A percentile compares a stretch with the other conserved stretches of the same genome.
phyloP scores from a whole-genome alignment of 1,140 invertebrate genomes.

The Pachyrhynchus sulphureomaculatus region DNA sequence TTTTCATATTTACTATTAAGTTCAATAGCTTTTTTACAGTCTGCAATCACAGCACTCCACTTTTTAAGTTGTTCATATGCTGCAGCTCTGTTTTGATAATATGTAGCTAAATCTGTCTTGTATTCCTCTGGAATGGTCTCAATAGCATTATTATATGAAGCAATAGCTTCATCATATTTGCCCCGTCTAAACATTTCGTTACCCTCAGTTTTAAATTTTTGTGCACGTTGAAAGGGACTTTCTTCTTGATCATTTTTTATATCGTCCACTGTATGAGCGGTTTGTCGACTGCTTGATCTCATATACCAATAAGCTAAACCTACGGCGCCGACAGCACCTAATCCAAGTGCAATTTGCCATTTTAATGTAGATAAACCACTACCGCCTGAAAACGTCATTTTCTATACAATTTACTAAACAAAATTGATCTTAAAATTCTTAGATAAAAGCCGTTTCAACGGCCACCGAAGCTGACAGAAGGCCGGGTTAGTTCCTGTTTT shows the following conservation, averaged over 20 bases:
- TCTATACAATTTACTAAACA: not conserved
- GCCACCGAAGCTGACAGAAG: too few species aligned
- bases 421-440: not conserved
- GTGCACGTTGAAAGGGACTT: slow-evolving; percentile 68
- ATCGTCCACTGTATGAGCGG: slow-evolving; percentile 36
- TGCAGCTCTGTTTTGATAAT: slow-evolving; percentile 95
- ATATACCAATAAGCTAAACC: slow-evolving; percentile 81
- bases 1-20: slow-evolving; percentile 88
- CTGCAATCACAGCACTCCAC: slow-evolving; percentile 79
- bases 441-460: not conserved
- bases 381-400: not conserved
- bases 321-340: slow-evolving; percentile 79
- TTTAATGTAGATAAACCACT: slow-evolving; percentile 46
- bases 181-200: slow-evolving; percentile 84
- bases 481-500: too few species aligned
- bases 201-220: slow-evolving; percentile 80
- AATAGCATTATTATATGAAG: slow-evolving; percentile 86
- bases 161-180: slow-evolving; percentile 86
- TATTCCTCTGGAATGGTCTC: slow-evolving; percentile 76
- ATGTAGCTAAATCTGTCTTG: slow-evolving; percentile 76
- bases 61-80: slow-evolving; percentile 91
- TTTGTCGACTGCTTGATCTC: slow-evolving; percentile 55
- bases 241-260: slow-evolving; percentile 46
- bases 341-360: slow-evolving; percentile 67
- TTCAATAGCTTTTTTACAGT: slow-evolving; percentile 83